phyloP scores from a whole-genome alignment of 2,113 vertebrate genomes.

The Mirza zaza region DNA sequence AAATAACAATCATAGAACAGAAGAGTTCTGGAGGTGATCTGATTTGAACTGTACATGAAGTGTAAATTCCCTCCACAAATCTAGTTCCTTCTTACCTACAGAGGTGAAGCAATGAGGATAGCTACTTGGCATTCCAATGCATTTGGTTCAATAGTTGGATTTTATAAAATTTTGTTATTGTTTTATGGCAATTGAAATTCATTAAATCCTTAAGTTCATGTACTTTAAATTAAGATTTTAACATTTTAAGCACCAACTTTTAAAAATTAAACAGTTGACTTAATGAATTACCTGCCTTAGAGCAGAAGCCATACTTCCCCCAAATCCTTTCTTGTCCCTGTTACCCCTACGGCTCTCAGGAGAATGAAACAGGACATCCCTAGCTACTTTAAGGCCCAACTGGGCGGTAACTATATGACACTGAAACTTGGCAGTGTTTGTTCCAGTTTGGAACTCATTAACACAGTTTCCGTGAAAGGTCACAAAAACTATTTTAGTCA shows the following conservation, averaged over 20 bases:
- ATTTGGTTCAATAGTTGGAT: neutral
- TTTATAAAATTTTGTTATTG: neutral
- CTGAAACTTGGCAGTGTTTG: neutral
- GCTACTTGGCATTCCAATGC: neutral
- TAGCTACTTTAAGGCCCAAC: neutral
- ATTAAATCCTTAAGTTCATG: neutral
- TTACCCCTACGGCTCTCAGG: neutral
- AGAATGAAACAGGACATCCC: neutral
- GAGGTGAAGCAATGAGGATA: neutral
- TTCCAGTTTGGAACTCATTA: neutral
- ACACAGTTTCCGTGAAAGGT: neutral
- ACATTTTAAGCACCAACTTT: neutral
- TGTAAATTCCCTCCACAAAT: neutral
- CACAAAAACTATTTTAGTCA: neutral
- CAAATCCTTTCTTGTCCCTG: neutral
- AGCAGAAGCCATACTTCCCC: neutral
- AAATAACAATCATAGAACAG: neutral
- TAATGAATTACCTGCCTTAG: neutral
- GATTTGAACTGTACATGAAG: neutral
- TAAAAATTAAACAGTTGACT: neutral
- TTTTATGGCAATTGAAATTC: neutral
- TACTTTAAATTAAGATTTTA: slow-evolving; percentile 34
- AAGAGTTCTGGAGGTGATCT: neutral
- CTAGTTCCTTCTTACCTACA: neutral
- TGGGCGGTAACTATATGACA: neutral